Percentiles rank a stretch among this genome's conserved stretches.
Conservation (phyloP, 2,113 vertebrate species). For the Melanerpes formicivorus region DNA sequence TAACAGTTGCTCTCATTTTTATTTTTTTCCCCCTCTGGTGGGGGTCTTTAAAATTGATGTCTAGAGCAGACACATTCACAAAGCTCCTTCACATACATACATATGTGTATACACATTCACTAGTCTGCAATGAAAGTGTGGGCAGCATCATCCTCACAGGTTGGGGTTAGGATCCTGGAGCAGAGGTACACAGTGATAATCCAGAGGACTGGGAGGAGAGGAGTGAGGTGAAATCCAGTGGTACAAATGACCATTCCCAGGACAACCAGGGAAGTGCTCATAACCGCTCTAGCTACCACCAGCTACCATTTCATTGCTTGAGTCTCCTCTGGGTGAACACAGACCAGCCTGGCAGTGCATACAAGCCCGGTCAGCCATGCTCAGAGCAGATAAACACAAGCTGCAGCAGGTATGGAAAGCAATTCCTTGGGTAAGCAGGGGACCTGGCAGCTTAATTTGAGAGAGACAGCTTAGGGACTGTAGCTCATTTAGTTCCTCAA, state of each 20-base stretch:
- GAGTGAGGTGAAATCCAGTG: background rate
- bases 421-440: background rate
- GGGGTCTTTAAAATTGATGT: background rate
- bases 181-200: background rate
- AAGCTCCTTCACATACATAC: background rate
- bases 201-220: background rate
- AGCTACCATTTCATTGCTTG: background rate
- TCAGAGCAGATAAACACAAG: background rate
- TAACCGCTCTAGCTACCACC: background rate
- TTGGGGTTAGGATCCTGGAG: background rate
- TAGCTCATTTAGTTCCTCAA: constrained; percentile 51
- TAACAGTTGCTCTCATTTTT: background rate
- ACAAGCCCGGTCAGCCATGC: background rate
- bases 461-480: constrained; percentile 1
- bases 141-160: background rate
- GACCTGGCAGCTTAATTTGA: constrained; percentile 53
- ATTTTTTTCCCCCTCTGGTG: background rate
- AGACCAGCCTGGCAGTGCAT: background rate
- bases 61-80: background rate
- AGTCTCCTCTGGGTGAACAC: background rate
- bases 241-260: background rate
- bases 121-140: background rate
- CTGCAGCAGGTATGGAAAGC: background rate
- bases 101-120: rapidly evolving
- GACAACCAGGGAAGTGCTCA: background rate